phyloP scores from a whole-genome alignment of 2,888 invertebrate genomes.

The Alviniconcha strummeri region DNA sequence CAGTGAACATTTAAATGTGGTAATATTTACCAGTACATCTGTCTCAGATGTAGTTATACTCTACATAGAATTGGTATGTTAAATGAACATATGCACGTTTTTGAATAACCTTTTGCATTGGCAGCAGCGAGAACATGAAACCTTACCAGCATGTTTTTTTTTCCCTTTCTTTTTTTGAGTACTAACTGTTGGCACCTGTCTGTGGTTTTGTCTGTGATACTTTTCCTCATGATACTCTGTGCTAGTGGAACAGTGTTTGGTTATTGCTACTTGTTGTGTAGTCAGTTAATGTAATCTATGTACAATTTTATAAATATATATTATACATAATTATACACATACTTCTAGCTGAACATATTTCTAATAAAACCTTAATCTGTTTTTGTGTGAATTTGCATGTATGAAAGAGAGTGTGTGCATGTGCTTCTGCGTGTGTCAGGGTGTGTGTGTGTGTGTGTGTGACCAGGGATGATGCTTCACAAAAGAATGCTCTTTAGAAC shows the following conservation, averaged over 20 bases:
- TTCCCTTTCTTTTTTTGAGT: not conserved
- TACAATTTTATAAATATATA: no score
- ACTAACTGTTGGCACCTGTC: not conserved
- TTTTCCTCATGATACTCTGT: no score
- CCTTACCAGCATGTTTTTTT: not conserved
- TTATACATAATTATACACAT: not conserved
- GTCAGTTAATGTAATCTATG: no score
- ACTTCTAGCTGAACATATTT: not conserved
- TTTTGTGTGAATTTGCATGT: not conserved
- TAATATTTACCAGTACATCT: not conserved
- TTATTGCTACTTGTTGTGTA: not conserved
- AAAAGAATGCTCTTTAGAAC: no score
- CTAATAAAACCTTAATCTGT: not conserved
- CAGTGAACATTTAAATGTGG: not conserved
- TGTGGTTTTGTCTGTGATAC: no score
- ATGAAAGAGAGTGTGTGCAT: slow-evolving; percentile 13
- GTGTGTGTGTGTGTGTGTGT: not conserved
- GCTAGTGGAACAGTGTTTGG: not conserved
- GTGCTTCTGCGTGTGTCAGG: not conserved
- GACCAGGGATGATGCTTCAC: no score
- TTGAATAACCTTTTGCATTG: no score
- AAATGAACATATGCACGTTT: no score
- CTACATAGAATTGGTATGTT: no score
- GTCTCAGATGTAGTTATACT: not conserved
- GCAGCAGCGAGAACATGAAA: no score